phyloP scores from a whole-genome alignment of 2,888 invertebrate genomes.

The Mythimna ferrago region DNA sequence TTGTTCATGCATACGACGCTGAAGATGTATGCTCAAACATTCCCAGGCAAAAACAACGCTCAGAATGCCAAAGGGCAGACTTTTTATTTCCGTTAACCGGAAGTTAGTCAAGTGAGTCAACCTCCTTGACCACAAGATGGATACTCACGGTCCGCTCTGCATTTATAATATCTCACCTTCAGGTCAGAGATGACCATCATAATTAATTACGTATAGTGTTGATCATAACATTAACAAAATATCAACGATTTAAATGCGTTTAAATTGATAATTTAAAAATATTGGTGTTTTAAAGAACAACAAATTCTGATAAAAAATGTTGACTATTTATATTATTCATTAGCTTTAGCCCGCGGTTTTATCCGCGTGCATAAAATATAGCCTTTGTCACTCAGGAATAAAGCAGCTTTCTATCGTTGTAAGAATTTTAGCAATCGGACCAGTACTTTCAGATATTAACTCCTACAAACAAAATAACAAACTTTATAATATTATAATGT shows the following conservation, averaged over 20 bases:
- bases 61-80: conserved; percentile 56
- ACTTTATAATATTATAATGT: no score
- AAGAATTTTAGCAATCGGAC: no score
- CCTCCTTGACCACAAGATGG: conserved; percentile 46
- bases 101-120: conserved; percentile 53
- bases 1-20: not conserved
- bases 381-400: no score
- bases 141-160: conserved; percentile 1
- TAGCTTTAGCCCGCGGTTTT: no score
- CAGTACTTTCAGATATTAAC: no score
- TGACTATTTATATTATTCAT: no score
- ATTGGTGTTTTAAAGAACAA: not conserved
- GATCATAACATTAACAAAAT: conserved; percentile 12
- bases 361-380: no score
- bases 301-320: no score
- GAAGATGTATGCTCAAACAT: conserved; percentile 32
- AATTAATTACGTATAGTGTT: conserved; percentile 18
- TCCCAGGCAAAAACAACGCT: conserved; percentile 47
- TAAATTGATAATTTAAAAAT: conserved; percentile 3
- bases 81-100: conserved; percentile 52
- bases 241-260: not conserved
- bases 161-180: conserved; percentile 42
- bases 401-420: no score
- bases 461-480: no score
- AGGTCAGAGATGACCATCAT: conserved; percentile 23